phyloP scores from a whole-genome alignment of 2,888 invertebrate species.

The Bibio marci region DNA sequence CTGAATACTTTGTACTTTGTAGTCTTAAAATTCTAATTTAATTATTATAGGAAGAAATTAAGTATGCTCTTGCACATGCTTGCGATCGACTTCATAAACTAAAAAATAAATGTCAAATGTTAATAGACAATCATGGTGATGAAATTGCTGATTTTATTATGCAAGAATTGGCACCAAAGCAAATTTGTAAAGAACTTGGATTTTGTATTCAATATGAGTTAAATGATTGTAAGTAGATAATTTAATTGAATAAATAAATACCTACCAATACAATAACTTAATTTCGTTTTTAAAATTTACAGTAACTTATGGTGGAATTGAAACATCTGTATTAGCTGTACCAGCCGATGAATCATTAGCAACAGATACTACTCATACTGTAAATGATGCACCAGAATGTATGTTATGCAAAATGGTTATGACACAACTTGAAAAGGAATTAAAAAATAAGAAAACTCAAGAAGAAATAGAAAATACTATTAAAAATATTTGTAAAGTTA shows the following conservation, averaged over 20 bases:
- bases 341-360: no score
- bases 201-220: conserved; percentile 33
- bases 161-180: conserved; percentile 45
- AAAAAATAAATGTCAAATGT: conserved; percentile 43
- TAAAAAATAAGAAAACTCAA: conserved; percentile 23
- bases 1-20: no score
- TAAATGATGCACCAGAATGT: background rate
- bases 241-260: no score
- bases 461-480: conserved; percentile 48
- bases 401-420: background rate
- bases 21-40: no score
- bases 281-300: no score
- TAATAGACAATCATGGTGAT: conserved; percentile 57
- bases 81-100: conserved; percentile 24
- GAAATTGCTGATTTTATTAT: conserved; percentile 50
- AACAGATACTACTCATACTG: no score
- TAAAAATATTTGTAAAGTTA: conserved; percentile 41
- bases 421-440: background rate
- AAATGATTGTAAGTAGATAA: no score
- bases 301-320: no score
- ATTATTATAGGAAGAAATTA: conserved; percentile 18
- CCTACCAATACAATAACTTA: no score
- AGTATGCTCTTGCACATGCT: conserved; percentile 19
- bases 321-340: no score
- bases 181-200: conserved; percentile 50